Percentiles rank a stretch among this genome's conserved stretches.
These are phyloP conservation scores for Onthophagus taurus DNA, from an alignment of 1,140 invertebrate species.

Conservation along the genomic window DNA sequence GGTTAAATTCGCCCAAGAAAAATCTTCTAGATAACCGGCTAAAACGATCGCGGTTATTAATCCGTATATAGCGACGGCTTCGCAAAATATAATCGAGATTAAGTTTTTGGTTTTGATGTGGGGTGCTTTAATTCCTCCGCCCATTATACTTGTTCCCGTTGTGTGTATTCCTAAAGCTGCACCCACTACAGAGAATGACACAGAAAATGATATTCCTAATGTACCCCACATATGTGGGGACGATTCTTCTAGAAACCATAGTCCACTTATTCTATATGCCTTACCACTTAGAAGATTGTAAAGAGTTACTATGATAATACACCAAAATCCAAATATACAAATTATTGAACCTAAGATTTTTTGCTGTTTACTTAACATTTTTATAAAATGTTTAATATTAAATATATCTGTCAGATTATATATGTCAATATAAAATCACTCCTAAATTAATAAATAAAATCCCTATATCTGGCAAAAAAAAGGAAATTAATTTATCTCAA, in stretches of 20 bases:
- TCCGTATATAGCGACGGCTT: conserved; percentile 90
- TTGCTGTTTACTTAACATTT: too few relatives aligned
- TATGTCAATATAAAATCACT: too few relatives aligned
- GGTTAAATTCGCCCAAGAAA: too few relatives aligned
- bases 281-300: conserved; percentile 30
- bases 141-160: conserved; percentile 91
- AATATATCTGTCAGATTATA: too few relatives aligned
- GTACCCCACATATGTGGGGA: conserved; percentile 70
- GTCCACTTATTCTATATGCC: conserved; percentile 27
- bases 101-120: conserved; percentile 98
- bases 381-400: too few relatives aligned
- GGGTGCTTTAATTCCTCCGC: conserved; percentile 95
- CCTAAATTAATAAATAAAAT: too few relatives aligned
- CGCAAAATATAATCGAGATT: conserved; percentile 91
- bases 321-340: too few relatives aligned
- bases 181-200: conserved; percentile 94
- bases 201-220: conserved; percentile 84
- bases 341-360: too few relatives aligned
- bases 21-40: conserved; percentile 56
- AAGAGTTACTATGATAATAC: conserved; percentile 17
- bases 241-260: conserved; percentile 68
- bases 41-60: conserved; percentile 87
- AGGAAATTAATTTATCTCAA: too few relatives aligned
- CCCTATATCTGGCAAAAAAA: too few relatives aligned
- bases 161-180: conserved; percentile 97